Conservation (phyloP, 2,888 invertebrate species). For the Stenodema calcarata region DNA sequence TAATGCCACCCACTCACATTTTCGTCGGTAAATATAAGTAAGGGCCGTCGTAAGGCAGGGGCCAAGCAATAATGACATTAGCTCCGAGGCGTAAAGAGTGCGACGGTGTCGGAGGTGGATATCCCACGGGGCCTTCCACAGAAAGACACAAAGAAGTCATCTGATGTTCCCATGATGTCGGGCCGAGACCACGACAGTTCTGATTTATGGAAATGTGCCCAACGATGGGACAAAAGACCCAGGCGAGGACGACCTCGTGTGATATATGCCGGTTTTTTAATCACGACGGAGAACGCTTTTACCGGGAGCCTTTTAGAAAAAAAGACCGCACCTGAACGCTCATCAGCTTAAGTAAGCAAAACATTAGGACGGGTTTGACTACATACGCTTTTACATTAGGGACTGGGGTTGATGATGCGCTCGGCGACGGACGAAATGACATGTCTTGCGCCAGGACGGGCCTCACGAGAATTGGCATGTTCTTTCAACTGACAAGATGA, state of each 20-base stretch:
- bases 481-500: not conserved
- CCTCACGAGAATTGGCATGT: not conserved
- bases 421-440: not conserved
- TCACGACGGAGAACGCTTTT: not conserved
- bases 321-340: not conserved
- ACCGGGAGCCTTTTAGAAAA: conserved; percentile 16
- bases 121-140: conserved; percentile 14
- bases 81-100: not conserved
- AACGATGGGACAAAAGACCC: conserved; percentile 9
- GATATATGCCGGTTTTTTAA: conserved; percentile 15
- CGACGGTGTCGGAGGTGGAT: conserved; percentile 6
- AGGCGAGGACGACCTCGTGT: not conserved
- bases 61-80: not conserved
- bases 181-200: not conserved
- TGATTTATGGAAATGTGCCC: conserved; percentile 37
- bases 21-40: not conserved
- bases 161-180: conserved; percentile 39
- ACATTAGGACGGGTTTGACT: conserved; percentile 2
- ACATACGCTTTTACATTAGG: conserved; percentile 1
- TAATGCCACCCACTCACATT: not conserved
- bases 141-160: conserved; percentile 32
- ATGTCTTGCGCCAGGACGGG: not conserved
- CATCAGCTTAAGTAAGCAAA: conserved; percentile 39
- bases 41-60: not conserved
- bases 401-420: not conserved